These are phyloP conservation scores for Drosophila sproati DNA, from an alignment of 1,140 invertebrate genomes.

Conservation along the genomic window DNA sequence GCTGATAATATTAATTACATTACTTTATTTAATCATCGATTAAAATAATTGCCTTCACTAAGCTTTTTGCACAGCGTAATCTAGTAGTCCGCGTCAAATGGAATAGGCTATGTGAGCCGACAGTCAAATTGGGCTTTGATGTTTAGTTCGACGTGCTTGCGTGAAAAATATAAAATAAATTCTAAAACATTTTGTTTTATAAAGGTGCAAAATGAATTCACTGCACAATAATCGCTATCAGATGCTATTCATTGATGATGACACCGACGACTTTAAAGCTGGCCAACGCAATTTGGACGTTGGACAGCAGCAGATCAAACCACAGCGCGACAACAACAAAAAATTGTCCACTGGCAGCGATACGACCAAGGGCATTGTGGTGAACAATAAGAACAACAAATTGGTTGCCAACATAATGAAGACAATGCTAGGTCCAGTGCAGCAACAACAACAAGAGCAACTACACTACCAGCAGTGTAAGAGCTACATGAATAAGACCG, in stretches of 20 bases:
- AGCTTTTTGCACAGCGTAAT: too few relatives aligned
- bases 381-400: too few relatives aligned
- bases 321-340: slow-evolving; percentile 2
- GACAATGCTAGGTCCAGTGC: background rate
- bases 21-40: too few relatives aligned
- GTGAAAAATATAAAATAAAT: background rate
- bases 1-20: too few relatives aligned
- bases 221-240: slow-evolving; percentile 37
- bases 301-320: background rate
- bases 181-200: background rate
- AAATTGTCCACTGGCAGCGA: background rate
- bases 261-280: background rate
- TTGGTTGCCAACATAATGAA: too few relatives aligned
- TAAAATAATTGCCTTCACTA: too few relatives aligned
- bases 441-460: background rate
- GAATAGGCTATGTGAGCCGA: too few relatives aligned
- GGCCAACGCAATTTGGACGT: background rate
- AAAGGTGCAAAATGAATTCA: slow-evolving; percentile 23
- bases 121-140: background rate
- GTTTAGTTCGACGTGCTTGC: slow-evolving; percentile 5
- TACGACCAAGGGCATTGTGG: too few relatives aligned
- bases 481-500: too few relatives aligned
- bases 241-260: slow-evolving; percentile 39
- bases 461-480: background rate
- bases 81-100: slow-evolving; percentile 4